A percentile compares a stretch with the other conserved stretches of the same genome.
Conservation (phyloP, 1,140 invertebrate species). For the Leptonema lineaticorne region DNA sequence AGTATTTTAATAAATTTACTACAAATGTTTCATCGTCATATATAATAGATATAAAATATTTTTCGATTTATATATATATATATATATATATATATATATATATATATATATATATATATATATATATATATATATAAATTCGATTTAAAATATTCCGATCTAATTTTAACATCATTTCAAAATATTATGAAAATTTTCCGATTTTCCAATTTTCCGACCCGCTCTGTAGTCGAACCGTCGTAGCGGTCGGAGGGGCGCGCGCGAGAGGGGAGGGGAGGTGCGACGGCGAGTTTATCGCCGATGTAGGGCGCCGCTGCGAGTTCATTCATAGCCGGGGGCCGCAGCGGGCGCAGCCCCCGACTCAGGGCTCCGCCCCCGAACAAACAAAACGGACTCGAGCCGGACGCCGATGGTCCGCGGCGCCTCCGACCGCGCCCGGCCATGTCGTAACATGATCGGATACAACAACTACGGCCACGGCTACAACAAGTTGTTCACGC, state of each 20-base stretch:
- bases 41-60: too few relatives aligned
- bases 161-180: too few relatives aligned
- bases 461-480: conserved; percentile 78
- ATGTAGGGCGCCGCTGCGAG: conserved; percentile 14
- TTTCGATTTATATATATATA: too few relatives aligned
- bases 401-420: conserved; percentile 53
- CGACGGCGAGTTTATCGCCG: not conserved
- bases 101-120: too few relatives aligned
- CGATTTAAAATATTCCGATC: too few relatives aligned
- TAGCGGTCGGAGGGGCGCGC: not conserved
- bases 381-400: conserved; percentile 52
- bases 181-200: too few relatives aligned
- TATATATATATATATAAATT: too few relatives aligned
- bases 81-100: too few relatives aligned
- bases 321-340: conserved; percentile 12
- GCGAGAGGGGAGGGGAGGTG: not conserved
- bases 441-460: conserved; percentile 64
- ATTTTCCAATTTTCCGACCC: not conserved
- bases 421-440: conserved; percentile 46
- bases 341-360: conserved; percentile 19
- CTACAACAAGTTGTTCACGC: conserved; percentile 87
- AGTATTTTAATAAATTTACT: too few relatives aligned
- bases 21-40: too few relatives aligned
- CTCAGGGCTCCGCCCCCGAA: conserved; percentile 37
- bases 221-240: not conserved